These are phyloP conservation scores for Anthoptus insignis DNA, from an alignment of 2,888 invertebrate genomes.

Conservation along the genomic window DNA sequence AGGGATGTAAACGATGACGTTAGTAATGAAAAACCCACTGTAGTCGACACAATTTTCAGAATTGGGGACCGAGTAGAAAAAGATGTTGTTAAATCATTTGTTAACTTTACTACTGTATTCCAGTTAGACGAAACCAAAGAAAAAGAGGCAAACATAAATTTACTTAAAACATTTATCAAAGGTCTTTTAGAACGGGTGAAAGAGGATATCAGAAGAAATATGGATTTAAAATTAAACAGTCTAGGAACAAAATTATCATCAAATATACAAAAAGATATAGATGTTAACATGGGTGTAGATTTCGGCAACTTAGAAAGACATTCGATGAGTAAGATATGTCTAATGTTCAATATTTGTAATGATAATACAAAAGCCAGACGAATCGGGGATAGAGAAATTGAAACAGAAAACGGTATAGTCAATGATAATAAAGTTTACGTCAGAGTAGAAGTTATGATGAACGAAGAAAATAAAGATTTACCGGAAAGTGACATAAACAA, in stretches of 20 bases:
- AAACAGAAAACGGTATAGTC: constrained; percentile 35
- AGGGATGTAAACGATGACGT: constrained; percentile 59
- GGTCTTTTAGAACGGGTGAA: constrained; percentile 50
- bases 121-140: constrained; percentile 56
- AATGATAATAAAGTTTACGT: constrained; percentile 50
- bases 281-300: constrained; percentile 61
- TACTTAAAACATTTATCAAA: constrained; percentile 56
- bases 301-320: constrained; percentile 59
- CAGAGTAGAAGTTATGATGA: constrained; percentile 54
- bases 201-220: constrained; percentile 28
- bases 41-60: constrained; percentile 54
- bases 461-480: constrained; percentile 53
- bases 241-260: constrained; percentile 5
- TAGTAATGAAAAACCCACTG: constrained; percentile 52
- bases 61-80: constrained; percentile 49
- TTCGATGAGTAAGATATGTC: constrained; percentile 57
- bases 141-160: constrained; percentile 54
- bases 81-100: constrained; percentile 54
- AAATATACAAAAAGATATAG: constrained; percentile 56
- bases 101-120: constrained; percentile 53
- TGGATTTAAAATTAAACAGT: constrained; percentile 3
- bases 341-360: constrained; percentile 63
- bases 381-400: constrained; percentile 6
- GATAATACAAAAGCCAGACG: constrained; percentile 44
- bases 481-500: background rate